Evolutionary conservation across 2,797 vertebrate genomes (phyloP).

Genomic region (Ctenosaura bakeri): DNA sequence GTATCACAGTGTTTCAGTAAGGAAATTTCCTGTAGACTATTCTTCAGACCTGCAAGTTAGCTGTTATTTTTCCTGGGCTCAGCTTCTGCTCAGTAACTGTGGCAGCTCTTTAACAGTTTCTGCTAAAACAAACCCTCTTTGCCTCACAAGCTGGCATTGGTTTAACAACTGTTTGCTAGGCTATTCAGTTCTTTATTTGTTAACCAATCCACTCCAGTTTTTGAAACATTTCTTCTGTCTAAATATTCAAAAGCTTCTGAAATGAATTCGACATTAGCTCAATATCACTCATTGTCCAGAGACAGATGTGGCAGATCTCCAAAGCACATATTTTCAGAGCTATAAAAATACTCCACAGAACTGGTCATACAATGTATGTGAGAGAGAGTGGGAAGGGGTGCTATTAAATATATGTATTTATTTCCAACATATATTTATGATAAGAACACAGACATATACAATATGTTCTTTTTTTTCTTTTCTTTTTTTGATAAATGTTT

Average conservation of each 20-base stretch:
- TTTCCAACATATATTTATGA: not conserved
- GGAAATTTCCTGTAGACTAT: not conserved
- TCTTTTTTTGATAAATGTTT: not conserved
- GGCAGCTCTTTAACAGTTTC: not conserved
- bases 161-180: not conserved
- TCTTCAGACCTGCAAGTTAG: not conserved
- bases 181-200: not conserved
- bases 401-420: not conserved
- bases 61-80: not conserved
- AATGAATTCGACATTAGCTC: not conserved
- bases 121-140: not conserved
- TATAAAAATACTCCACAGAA: not conserved
- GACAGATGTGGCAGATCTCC: not conserved
- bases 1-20: not conserved
- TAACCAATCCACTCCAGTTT: not conserved
- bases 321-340: not conserved
- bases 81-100: not conserved
- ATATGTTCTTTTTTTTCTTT: not conserved
- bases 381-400: not conserved
- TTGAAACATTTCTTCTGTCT: not conserved
- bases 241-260: not conserved
- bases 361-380: not conserved
- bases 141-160: not conserved
- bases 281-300: not conserved
- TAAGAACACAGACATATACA: not conserved